A percentile compares a stretch with the other conserved stretches of the same genome.
Conservation (phyloP, 2,888 invertebrate species). For the Melinaea marsaeus region DNA sequence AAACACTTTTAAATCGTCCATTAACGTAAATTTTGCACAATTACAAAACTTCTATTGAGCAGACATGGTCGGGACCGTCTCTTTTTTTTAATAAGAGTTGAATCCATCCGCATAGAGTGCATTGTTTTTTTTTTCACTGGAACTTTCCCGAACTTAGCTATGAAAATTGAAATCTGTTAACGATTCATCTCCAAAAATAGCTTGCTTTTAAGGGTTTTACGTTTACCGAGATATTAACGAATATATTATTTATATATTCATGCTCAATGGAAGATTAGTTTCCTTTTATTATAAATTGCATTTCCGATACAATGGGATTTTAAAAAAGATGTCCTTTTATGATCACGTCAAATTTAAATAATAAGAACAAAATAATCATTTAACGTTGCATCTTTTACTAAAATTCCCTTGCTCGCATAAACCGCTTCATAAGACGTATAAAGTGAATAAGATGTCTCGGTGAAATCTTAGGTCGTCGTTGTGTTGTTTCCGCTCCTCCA, state of each 20-base stretch:
- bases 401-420: background rate
- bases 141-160: conserved; percentile 2
- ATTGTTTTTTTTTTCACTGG: conserved; percentile 1
- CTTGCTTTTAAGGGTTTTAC: too few species aligned
- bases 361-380: background rate
- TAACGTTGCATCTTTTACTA: background rate
- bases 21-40: background rate
- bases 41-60: conserved; percentile 3
- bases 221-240: too few species aligned
- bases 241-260: too few species aligned
- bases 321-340: background rate
- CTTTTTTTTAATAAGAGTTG: conserved; percentile 4
- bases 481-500: conserved; percentile 20
- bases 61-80: background rate
- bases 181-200: conserved; percentile 1
- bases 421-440: background rate
- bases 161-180: conserved; percentile 7
- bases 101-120: conserved; percentile 3
- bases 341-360: background rate
- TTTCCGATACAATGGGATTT: too few species aligned
- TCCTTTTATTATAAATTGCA: too few species aligned
- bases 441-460: conserved; percentile 4
- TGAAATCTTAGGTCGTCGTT: conserved; percentile 17
- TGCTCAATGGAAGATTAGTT: too few species aligned
- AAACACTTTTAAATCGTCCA: too few species aligned